phyloP scores from a whole-genome alignment of 1,140 invertebrate species.

The Zaprionus camerounensis region DNA sequence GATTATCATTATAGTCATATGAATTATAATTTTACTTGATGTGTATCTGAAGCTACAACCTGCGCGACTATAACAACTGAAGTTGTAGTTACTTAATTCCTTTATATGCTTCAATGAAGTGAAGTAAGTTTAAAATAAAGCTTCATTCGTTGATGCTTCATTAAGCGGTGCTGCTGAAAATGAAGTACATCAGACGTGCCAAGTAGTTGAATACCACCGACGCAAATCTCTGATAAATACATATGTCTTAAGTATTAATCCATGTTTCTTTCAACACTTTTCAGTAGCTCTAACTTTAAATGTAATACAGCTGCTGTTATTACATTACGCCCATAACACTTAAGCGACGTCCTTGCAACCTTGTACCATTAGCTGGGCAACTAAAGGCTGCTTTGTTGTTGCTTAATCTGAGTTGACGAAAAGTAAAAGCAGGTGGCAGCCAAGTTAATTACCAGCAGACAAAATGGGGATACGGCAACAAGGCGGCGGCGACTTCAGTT shows the following conservation, averaged over 20 bases:
- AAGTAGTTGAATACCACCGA: no score
- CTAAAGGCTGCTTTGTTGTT: constrained; percentile 23
- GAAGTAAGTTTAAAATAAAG: accelerated
- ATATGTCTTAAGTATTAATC: no score
- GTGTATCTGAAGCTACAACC: no score
- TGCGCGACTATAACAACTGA: no score
- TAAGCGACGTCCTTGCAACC: constrained; percentile 12
- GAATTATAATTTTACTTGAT: no score
- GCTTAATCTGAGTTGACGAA: constrained; percentile 13
- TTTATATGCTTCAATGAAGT: no score
- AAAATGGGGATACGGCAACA: not conserved
- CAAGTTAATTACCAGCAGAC: constrained; percentile 39
- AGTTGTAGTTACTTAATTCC: no score
- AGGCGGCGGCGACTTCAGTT: constrained; percentile 13
- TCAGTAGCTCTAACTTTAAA: no score
- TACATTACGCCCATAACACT: constrained; percentile 5
- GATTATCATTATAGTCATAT: no score
- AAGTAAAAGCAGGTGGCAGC: constrained; percentile 24
- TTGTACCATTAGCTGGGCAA: constrained; percentile 15
- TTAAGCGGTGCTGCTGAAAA: not conserved
- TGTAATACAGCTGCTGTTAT: constrained; percentile 16
- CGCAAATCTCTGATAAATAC: no score
- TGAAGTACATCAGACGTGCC: no score
- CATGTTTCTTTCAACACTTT: no score
- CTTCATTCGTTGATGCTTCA: not conserved